Base-by-base conservation (phyloP, 1,140 invertebrate genomes). In the Drosophila pruinosa region DNA sequence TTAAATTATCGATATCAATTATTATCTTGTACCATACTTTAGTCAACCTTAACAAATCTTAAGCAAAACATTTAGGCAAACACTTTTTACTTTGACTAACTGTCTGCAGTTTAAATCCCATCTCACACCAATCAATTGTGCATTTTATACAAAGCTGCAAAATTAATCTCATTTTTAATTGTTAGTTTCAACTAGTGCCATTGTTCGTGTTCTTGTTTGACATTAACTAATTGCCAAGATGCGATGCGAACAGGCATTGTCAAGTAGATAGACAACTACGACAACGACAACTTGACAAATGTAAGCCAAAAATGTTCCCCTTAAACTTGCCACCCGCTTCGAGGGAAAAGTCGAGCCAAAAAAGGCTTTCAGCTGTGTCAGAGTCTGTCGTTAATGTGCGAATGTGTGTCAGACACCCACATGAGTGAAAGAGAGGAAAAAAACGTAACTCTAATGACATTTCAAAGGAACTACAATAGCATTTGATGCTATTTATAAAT, bases 401-500 rank as follows among this genome's bases (percentile, higher is more conserved):
- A 67, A 68, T 56, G 52, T 56, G 62, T 56, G 62, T 28, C 41
- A 36, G 39, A 61, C 19, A 43, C 14, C 15, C 3, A 28, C 8
- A 48, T 26, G 12, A 21, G 14, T 21, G 7, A 10, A 4, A 21
- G 17, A 39, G 38, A n/a, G 8, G 21, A 43, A 26, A 54, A 31
- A 24, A 64, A 48, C 28, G 39, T 43, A 52, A 38, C 38, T 72
- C 69, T 72, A 72, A 72, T 68, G 70, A 72, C 70, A 72, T 72
- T 68, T 68, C 36, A 72, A 69, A 68, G 63, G 21, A 57, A 57
- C 52, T 57, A 71, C 68, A 71, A 67, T 72, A 71, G 67, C 77
- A 79, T 79, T 86, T 80, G 73, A 74, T 74, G 81, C 74, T 77
- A 82, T 88, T 88, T 88, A 88, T 88, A 88, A 88, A 88, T 88